A percentile compares a stretch with the other conserved stretches of the same genome.
phyloP scores from a whole-genome alignment of 2,113 vertebrate species.

The Addax nasomaculatus region DNA sequence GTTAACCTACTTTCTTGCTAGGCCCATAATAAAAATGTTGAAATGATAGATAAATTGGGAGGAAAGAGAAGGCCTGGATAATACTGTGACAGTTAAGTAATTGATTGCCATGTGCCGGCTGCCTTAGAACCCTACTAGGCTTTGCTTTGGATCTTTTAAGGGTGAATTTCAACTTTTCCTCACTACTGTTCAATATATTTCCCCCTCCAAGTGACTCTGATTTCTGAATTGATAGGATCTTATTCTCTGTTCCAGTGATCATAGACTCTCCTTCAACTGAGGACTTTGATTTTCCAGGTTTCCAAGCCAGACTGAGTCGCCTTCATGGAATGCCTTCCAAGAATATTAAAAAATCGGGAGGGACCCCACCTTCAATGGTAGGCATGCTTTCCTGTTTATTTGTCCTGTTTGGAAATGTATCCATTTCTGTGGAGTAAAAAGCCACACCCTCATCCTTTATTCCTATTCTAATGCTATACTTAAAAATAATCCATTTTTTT shows the following conservation, averaged over 20 bases:
- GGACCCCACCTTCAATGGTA: conserved; percentile 85
- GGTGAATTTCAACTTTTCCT: not conserved
- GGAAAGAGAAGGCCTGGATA: not conserved
- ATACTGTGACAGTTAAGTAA: not conserved
- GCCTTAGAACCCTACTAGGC: not conserved
- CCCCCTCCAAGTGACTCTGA: not conserved
- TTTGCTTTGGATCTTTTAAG: not conserved
- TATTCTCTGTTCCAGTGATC: not conserved
- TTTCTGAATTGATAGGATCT: not conserved
- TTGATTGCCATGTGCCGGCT: too few relatives aligned
- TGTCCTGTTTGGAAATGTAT: conserved; percentile 32
- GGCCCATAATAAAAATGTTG: not conserved
- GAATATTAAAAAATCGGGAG: conserved; percentile 81
- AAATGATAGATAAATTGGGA: not conserved
- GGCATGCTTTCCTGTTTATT: conserved; percentile 65
- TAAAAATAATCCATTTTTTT: conserved; percentile 75
- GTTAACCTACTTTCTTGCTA: not conserved
- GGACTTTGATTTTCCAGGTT: conserved; percentile 81
- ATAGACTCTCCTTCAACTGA: conserved; percentile 11
- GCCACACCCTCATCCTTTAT: conserved; percentile 34
- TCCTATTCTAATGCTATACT: conserved; percentile 52
- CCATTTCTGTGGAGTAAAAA: conserved; percentile 67
- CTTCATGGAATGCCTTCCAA: conserved; percentile 88
- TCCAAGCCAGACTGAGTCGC: conserved; percentile 91
- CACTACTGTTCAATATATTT: not conserved